A percentile compares a stretch with the other conserved stretches of the same genome.
Evolutionary conservation across 1,140 invertebrate genomes (phyloP).

Genomic region (Ditylenchus dipsaci): DNA sequence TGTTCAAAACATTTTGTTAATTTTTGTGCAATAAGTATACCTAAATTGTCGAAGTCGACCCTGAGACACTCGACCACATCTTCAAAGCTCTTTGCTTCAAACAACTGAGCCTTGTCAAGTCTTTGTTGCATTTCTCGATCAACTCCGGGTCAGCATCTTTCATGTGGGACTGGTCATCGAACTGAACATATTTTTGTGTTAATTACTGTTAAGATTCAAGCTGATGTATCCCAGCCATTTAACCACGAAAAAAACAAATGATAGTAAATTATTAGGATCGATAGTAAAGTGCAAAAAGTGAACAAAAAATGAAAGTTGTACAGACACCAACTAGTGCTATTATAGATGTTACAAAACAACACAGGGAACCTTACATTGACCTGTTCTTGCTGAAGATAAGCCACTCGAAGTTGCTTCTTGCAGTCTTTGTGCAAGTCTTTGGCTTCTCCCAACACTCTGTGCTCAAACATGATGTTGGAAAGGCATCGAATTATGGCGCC

Average conservation of each 20-base stretch:
- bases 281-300: constrained; percentile 1
- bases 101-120: constrained; percentile 68
- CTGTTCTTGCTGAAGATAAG: constrained; percentile 58
- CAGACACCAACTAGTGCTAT: not conserved
- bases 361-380: constrained; percentile 52
- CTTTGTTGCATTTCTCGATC: constrained; percentile 70
- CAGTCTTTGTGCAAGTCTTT: constrained; percentile 73
- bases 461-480: constrained; percentile 67
- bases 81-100: constrained; percentile 71
- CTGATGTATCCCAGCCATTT: no score
- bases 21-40: constrained; percentile 21
- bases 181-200: constrained; percentile 37
- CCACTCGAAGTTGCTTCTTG: constrained; percentile 55
- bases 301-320: constrained; percentile 3
- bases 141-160: constrained; percentile 72
- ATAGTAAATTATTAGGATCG: no score
- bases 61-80: constrained; percentile 69
- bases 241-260: no score
- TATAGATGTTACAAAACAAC: constrained; percentile 11
- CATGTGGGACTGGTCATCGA: constrained; percentile 57
- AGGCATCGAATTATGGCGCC: constrained; percentile 82
- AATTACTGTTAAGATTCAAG: no score
- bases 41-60: constrained; percentile 42
- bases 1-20: no score
- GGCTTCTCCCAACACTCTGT: constrained; percentile 69